Conservation (phyloP, 2,797 vertebrate genomes). For the Pantherophis vulpinus region DNA sequence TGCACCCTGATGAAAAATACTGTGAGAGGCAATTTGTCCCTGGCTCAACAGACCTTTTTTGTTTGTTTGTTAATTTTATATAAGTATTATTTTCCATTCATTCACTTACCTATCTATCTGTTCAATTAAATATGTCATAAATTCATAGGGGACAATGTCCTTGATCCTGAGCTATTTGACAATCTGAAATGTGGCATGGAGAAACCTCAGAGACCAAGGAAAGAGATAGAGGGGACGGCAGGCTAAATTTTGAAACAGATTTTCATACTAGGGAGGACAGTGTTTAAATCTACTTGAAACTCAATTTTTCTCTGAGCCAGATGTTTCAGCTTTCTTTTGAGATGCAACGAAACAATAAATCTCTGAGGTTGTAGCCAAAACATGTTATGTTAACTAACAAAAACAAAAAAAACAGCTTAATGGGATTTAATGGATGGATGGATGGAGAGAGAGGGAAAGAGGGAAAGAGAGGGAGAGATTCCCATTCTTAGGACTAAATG, state of each 20-base stretch:
- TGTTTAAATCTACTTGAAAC: not conserved
- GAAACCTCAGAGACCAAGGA: not conserved
- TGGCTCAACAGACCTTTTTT: not conserved
- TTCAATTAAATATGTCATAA: not conserved
- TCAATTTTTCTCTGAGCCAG: not conserved
- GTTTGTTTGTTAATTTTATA: not conserved
- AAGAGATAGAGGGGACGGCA: not conserved
- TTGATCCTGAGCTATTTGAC: not conserved
- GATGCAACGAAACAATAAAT: not conserved
- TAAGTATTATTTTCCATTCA: not conserved
- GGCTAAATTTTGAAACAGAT: not conserved
- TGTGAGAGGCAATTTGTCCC: not conserved
- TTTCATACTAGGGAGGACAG: not conserved
- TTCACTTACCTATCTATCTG: not conserved
- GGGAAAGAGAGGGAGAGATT: not conserved
- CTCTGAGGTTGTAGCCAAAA: not conserved
- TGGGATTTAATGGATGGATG: not conserved
- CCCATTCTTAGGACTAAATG: not conserved
- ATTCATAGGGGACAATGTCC: not conserved
- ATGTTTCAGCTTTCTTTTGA: not conserved
- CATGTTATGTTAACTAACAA: not conserved
- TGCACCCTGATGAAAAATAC: not conserved
- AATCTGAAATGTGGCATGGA: not conserved
- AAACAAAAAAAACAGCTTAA: not conserved
- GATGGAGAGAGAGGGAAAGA: not conserved